Evolutionary conservation across 2,113 vertebrate genomes (phyloP), one percentile per base, ranked within the genome.

Genomic region (Marcusenius ussheri): DNA sequence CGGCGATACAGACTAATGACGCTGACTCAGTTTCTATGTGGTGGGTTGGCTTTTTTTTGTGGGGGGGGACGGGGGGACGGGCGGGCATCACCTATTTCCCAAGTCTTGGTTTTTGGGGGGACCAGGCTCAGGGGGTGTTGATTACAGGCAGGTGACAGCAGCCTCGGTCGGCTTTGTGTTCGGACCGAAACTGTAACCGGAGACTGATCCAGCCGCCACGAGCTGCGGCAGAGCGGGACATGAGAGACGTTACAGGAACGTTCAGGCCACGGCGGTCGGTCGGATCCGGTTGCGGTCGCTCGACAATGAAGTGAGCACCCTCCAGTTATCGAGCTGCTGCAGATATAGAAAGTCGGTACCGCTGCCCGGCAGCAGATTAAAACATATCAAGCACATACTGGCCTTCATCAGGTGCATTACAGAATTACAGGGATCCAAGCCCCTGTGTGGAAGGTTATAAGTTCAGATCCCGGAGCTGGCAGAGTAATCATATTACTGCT

Each of bases 71-170:
- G 11, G 9, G 35, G 31, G 39, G 47, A 35, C 35, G 35, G 35
- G 39, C 0, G 45, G 6, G 5, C 19, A 39, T 87, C 19, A 17
- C 35, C 39, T 11, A 4, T 27, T 87, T 87, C 31, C 3, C 87
- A 21, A 45, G 83, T 47, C 19, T 84, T 42, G 31, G 5, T 77
- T 42, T 39, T 77, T 19, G 5, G 15, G 15, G 46, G 89, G 85
- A 62, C 24, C 7, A 56, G 46, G 45, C 35, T 49, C 77, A 27
- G 46, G 5, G 89, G 50, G 91, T 92, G 92, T 93, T 91, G 92
- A 92, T 93, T 94, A 93, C 92, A 92, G 91, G 90, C 88, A 91
- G 90, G 89, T n/a, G 74, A 93, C 92, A 91, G 90, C 83, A 89
- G 87, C 50, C 88, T 83, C 3, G 39, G 90, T 6, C 50, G 46